Base-by-base conservation (phyloP, 2,797 vertebrate species). In the Acanthurus tractus region DNA sequence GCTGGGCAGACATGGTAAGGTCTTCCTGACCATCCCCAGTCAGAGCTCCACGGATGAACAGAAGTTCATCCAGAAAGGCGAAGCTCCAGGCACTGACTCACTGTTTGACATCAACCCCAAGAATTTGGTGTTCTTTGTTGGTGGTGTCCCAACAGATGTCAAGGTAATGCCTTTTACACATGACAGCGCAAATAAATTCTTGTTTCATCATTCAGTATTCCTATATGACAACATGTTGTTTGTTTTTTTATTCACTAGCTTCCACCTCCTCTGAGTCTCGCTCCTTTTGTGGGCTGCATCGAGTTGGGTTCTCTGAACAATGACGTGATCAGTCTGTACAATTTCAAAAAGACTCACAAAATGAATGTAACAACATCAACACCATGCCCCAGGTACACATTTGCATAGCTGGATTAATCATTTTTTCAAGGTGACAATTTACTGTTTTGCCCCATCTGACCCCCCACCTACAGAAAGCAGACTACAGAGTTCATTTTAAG, bases 31-130 rank as follows among this genome's bases (percentile, higher is more conserved):
- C 9, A 95, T 99, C 17, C 97, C 98, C 18, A 98, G 97, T 83
- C 96, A 97, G 79, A 95, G 93, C 25, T 95, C 93, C 83, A 95
- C 96, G 1, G 96, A 97, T 15, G 98, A 99, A 85, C 97, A 99
- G 91, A 99, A 99, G 89, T 99, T 99, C 85, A 99, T 99, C 86
- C 98, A 99, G 93, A 99, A 97, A 86, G 97, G 97, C 0, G 95
- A 96, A 48, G 93, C 95, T 62, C 83, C 90, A 0, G 97, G 96
- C 65, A 94, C 94, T 0, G 96, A 97, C 66, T 97, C 97, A 2
- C 92, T 99, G 72, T 93, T 99, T 82, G 96, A 99, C 87, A 90
- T 97, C 25, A 95, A 98, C 68, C 96, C 96, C 1, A 93, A 96
- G 70, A 95, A 97, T 67, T 79, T 95, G 0, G 96, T 98, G 48